These are phyloP conservation scores for Syrrhaptes paradoxus DNA, from an alignment of 2,113 vertebrate species.

Conservation along the genomic window DNA sequence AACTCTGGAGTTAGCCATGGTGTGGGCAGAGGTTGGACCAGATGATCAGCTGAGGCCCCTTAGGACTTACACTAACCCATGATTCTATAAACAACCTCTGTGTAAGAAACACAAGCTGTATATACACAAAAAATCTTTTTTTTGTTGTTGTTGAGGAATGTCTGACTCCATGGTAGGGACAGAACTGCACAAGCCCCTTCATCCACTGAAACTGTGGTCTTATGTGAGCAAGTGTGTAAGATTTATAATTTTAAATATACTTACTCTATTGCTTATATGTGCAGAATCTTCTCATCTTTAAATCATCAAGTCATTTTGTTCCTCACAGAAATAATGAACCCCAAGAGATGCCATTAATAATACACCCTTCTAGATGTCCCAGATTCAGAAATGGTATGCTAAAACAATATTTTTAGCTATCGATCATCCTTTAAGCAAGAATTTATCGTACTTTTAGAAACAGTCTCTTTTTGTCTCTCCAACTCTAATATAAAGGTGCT, in stretches of 20 bases:
- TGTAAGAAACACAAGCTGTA: background rate
- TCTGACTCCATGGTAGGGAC: background rate
- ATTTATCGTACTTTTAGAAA: background rate
- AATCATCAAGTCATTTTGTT: background rate
- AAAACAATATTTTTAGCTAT: conserved; percentile 13
- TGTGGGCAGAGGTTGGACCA: background rate
- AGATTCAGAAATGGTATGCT: background rate
- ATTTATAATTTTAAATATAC: background rate
- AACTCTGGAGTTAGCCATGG: background rate
- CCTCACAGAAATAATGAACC: conserved; percentile 11
- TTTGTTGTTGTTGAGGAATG: background rate
- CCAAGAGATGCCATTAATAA: conserved; percentile 28
- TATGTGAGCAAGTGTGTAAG: background rate
- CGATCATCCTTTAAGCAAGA: background rate
- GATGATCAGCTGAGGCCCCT: background rate
- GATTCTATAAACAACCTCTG: background rate
- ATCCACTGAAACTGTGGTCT: background rate
- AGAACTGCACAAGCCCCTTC: background rate
- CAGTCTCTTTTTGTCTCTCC: background rate
- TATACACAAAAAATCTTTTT: background rate
- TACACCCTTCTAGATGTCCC: background rate
- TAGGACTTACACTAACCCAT: background rate
- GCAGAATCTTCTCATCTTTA: conserved; percentile 9
- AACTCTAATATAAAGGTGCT: background rate
- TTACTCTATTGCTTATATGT: background rate